A percentile compares a stretch with the other conserved stretches of the same genome.
phyloP scores from a whole-genome alignment of 2,113 vertebrate species.

The Myrmophylax atrothorax region DNA sequence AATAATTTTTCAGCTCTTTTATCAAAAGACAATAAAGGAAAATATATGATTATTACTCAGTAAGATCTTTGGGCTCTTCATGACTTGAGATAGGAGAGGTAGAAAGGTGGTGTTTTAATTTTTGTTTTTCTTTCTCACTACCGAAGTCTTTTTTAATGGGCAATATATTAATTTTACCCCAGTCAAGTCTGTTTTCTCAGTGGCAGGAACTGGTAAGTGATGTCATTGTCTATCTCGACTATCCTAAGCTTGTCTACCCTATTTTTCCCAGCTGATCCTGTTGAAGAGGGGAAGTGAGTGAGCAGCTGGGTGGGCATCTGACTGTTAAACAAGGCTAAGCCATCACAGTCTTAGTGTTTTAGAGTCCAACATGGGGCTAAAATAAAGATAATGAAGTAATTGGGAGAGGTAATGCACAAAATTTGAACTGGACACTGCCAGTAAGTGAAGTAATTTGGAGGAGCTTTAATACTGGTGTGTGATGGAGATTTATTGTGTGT shows the following conservation, averaged over 20 bases:
- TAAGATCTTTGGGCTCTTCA: background rate
- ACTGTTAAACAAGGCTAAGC: background rate
- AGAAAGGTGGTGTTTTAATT: background rate
- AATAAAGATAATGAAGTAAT: background rate
- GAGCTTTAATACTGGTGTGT: background rate
- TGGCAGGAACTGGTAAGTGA: background rate
- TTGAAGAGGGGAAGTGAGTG: background rate
- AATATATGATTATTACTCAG: background rate
- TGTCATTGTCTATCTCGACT: background rate
- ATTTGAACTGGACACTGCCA: background rate
- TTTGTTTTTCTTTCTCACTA: background rate
- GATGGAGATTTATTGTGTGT: background rate
- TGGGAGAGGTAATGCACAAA: background rate
- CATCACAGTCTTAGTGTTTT: background rate
- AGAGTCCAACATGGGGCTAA: background rate
- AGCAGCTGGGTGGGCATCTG: background rate
- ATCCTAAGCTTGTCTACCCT: background rate
- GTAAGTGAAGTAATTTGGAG: background rate
- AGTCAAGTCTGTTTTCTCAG: background rate
- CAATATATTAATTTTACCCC: background rate
- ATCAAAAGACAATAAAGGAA: background rate
- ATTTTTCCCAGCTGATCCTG: background rate
- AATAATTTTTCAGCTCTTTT: background rate
- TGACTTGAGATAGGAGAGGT: background rate
- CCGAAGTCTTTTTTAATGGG: background rate